Conservation (phyloP, 92 coral and sea anemone species). For the Zoanthus sociatus region DNA sequence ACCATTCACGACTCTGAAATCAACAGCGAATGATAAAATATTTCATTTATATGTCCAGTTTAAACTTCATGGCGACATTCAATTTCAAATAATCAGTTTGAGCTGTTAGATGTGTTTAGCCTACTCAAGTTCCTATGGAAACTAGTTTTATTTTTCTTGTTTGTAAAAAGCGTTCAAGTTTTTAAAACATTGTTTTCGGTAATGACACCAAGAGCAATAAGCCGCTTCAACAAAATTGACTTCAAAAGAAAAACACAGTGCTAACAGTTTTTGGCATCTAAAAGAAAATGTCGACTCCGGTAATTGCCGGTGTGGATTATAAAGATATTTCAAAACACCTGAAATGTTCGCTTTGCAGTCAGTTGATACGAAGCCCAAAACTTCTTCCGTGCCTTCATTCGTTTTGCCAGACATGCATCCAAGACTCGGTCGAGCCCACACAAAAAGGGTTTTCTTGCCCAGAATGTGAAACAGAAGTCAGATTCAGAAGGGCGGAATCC, state of each 20-base stretch:
- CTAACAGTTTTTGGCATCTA: too few species aligned
- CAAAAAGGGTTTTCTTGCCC: constrained; percentile 75
- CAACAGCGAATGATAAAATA: neutral
- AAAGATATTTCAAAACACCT: constrained; percentile 82
- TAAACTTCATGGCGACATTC: neutral
- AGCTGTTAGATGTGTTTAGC: neutral
- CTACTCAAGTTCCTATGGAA: constrained; percentile 21
- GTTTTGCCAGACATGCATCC: constrained; percentile 85
- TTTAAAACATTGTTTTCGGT: neutral
- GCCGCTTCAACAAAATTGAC: too few species aligned
- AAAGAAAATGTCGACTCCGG: constrained; percentile 70
- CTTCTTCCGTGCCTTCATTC: constrained; percentile 95
- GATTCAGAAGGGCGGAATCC: constrained; percentile 63
- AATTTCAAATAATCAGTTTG: constrained; percentile 8
- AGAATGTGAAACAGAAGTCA: constrained; percentile 82
- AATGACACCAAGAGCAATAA: neutral
- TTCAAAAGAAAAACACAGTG: neutral
- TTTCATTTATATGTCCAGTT: neutral
- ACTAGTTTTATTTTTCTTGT: neutral
- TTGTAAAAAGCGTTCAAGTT: neutral
- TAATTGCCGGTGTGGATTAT: constrained; percentile 82
- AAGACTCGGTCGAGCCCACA: constrained; percentile 62
- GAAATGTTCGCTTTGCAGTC: constrained; percentile 77
- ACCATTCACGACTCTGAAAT: neutral
- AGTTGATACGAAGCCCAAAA: constrained; percentile 85